Evolutionary conservation across 2,797 vertebrate genomes (phyloP), one percentile per base, ranked within the genome.

Genomic region (Malacoctenus gilli): DNA sequence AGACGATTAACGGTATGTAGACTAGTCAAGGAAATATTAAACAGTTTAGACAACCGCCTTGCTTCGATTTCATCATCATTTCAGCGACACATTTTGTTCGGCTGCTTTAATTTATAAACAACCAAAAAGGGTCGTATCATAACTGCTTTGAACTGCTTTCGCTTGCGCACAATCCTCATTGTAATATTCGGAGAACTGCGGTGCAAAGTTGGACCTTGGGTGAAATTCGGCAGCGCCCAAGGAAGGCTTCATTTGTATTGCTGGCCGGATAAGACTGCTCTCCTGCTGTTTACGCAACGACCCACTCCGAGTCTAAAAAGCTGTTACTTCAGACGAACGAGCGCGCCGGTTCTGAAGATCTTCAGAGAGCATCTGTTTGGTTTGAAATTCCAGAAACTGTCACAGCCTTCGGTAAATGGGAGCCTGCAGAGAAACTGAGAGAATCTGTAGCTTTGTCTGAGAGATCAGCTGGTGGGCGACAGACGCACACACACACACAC

Each of bases 401-500:
- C 69, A 60, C 44, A 61, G 58, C 32, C 44, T 50, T 54, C 36
- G 35, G 43, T 44, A 64, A 67, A 77, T 71, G 64, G 41, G 49
- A 64, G 47, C 28, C 48, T 59, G 55, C 31, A 57, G 68, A 51
- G 62, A 56, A 82, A 38, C 74, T 82, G 51, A 64, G 62, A 23
- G 21, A 52, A 51, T 60, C 16, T 37, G 48, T 48, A 37, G 18
- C 59, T 76, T 63, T 56, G 52, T 69, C 21, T 49, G 20, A 82
- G 52, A 62, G 54, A 77, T 71, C 36, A 78, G 70, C 41, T 60
- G 73, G 64, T 58, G 65, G 75, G 56, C 41, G 61, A 54, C 55
- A 48, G 56, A 74, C 30, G 70, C 70, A 71, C 20, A 72, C 67
- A 63, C n/a, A n/a, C n/a, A 54, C 55, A 48, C 52, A 74, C 30